Base-by-base conservation (phyloP, 2,888 invertebrate species). In the Odontocerum albicorne region DNA sequence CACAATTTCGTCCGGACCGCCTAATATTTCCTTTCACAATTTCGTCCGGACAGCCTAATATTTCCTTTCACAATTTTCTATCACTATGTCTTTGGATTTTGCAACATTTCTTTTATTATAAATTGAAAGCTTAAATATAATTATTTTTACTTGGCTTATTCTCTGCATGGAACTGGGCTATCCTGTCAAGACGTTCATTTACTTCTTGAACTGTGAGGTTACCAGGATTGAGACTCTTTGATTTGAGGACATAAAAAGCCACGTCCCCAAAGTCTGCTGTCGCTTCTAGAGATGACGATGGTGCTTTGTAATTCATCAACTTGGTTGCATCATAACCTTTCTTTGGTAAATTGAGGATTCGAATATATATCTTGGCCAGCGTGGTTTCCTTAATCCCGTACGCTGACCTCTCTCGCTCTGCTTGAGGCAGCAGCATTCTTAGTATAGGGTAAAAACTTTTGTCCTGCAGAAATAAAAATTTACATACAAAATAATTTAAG, bases 341-440 rank as follows among this genome's bases (percentile, higher is more conserved):
- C 63, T 85, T 84, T 10, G 85, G 82, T 38, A 96, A 72, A 55
- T 87, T 85, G 44, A 95, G 75, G 43, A 92, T 85, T 64, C 84
- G 82, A n/a, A 90, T 85, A 56, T 92, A 83, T 27, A 88, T 68
- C 63, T 79, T 82, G 0, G 87, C 88, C 55, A 96, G 77, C 61
- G 84, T 83, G 27, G 81, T 77, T 71, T 90, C 88, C 72, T 92
- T 91, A 57, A 96, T 77, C 15, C 93, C 91, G 71, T 93, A 93
- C 0, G 92, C 82, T 32, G 83, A 83, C 62, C 96, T 81, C 62
- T 89, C 86, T 61, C 87, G 83, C 66, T 96, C 96, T 22, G 84
- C 72, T 55, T 83, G 79, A 1, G 96, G 94, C 20, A 96, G 66
- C 7, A 96, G 70, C 22, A 96, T 75, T 60, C 96, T 81, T 63